A percentile compares a stretch with the other conserved stretches of the same genome.
phyloP scores from a whole-genome alignment of 92 coral and sea anemone species.

The Plumapathes pennacea region DNA sequence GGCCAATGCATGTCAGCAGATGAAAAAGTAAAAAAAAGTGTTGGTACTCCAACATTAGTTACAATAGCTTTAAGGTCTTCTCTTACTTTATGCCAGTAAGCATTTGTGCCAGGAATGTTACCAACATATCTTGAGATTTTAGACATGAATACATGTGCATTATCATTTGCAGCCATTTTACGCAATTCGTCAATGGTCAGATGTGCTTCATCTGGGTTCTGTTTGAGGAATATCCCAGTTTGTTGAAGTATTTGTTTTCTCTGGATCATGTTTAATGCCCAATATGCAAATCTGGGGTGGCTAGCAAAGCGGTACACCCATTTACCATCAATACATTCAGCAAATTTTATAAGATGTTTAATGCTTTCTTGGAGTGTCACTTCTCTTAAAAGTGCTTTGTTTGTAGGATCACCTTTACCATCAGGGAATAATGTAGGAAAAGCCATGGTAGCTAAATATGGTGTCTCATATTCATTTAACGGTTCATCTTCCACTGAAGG shows the following conservation, averaged over 20 bases:
- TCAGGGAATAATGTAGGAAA: conserved; percentile 67
- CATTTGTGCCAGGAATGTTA: conserved; percentile 62
- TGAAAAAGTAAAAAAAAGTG: conserved; percentile 72
- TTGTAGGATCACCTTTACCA: conserved; percentile 59
- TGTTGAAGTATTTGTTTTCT: conserved; percentile 61
- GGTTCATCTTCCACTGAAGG: conserved; percentile 39
- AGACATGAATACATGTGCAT: conserved; percentile 54
- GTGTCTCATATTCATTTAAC: conserved; percentile 20
- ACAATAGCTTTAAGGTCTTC: conserved; percentile 59
- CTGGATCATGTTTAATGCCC: conserved; percentile 69
- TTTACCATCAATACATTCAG: conserved; percentile 35
- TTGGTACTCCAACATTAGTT: conserved; percentile 64
- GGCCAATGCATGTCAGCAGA: conserved; percentile 82
- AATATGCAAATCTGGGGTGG: conserved; percentile 64
- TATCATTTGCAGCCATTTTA: conserved; percentile 58
- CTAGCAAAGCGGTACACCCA: conserved; percentile 55
- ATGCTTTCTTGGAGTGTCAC: conserved; percentile 36
- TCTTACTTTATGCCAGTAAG: conserved; percentile 59
- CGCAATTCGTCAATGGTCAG: conserved; percentile 63
- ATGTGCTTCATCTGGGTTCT: conserved; percentile 41
- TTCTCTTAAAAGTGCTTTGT: conserved; percentile 36
- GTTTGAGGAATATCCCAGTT: conserved; percentile 47
- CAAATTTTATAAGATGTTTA: conserved; percentile 54
- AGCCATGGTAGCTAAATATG: conserved; percentile 56
- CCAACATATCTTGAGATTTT: conserved; percentile 73